Conservation (phyloP, 2,888 invertebrate species). For the Serripes groenlandicus region DNA sequence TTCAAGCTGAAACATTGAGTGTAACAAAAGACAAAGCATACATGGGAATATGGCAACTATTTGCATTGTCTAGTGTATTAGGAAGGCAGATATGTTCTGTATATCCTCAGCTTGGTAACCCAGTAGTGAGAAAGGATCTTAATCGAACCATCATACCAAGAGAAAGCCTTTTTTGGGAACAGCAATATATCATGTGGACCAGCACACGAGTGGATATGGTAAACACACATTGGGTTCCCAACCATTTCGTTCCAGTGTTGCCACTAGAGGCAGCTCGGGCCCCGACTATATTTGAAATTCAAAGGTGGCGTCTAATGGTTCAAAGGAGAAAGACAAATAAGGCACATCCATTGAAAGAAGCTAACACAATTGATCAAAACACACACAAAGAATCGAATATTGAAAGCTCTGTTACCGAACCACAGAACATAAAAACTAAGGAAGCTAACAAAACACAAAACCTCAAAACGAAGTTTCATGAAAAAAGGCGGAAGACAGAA, state of each 20-base stretch:
- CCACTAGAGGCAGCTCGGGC: too few species aligned
- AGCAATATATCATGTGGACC: background rate
- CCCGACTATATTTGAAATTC: too few species aligned
- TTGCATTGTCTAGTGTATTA: background rate
- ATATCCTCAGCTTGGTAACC: background rate
- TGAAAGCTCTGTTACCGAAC: too few species aligned
- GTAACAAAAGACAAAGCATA: background rate
- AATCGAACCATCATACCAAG: background rate
- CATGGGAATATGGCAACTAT: conserved; percentile 1
- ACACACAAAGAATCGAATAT: too few species aligned
- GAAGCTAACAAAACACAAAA: too few species aligned
- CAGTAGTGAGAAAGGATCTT: background rate
- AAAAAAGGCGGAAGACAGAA: too few species aligned
- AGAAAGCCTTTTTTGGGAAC: background rate
- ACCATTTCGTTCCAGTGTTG: conserved; percentile 3
- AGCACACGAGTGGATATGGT: background rate
- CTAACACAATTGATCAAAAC: too few species aligned
- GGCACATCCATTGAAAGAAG: too few species aligned
- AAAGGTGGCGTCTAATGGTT: too few species aligned
- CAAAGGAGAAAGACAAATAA: too few species aligned
- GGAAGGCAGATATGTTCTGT: background rate
- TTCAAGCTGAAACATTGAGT: background rate
- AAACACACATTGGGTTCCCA: background rate
- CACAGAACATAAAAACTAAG: too few species aligned
- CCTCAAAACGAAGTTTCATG: too few species aligned